Evolutionary conservation across 2,113 vertebrate genomes (phyloP).

Genomic region (Delphinapterus leucas): DNA sequence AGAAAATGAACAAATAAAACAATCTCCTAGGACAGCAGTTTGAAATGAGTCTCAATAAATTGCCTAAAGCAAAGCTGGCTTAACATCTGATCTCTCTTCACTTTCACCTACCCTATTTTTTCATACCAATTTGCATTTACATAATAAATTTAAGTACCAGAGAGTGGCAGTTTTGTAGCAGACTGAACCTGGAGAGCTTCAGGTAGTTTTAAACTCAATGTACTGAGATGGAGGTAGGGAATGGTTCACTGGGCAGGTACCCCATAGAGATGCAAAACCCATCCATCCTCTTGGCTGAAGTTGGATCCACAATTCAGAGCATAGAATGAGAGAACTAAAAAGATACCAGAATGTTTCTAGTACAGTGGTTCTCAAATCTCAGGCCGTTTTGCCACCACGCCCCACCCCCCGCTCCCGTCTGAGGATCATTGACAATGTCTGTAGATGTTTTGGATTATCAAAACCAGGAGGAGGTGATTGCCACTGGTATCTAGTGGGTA

Average conservation of each 20-base stretch:
- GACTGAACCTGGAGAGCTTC: conserved; percentile 10
- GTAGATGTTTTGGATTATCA: background rate
- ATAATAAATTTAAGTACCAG: conserved; percentile 23
- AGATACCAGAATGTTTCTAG: too few relatives aligned
- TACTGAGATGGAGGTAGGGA: background rate
- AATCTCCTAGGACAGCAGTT: background rate
- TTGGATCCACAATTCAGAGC: background rate
- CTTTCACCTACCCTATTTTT: conserved; percentile 30
- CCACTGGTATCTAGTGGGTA: background rate
- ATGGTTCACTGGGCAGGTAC: background rate
- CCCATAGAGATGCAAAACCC: background rate
- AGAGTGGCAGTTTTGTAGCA: background rate
- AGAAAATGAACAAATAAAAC: conserved; percentile 30
- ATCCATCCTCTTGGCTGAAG: background rate
- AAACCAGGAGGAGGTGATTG: background rate
- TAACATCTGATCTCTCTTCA: conserved; percentile 41
- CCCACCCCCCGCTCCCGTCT: background rate
- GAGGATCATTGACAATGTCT: background rate
- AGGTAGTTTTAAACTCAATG: background rate
- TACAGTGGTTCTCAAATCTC: background rate
- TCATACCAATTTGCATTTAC: conserved; percentile 46
- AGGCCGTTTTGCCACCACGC: background rate
- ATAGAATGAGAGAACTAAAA: background rate
- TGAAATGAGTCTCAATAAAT: conserved; percentile 47
- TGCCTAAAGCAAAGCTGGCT: conserved; percentile 17